These are phyloP conservation scores for Oceanodroma leucorhoa DNA, from an alignment of 2,797 vertebrate genomes.

Conservation along the genomic window DNA sequence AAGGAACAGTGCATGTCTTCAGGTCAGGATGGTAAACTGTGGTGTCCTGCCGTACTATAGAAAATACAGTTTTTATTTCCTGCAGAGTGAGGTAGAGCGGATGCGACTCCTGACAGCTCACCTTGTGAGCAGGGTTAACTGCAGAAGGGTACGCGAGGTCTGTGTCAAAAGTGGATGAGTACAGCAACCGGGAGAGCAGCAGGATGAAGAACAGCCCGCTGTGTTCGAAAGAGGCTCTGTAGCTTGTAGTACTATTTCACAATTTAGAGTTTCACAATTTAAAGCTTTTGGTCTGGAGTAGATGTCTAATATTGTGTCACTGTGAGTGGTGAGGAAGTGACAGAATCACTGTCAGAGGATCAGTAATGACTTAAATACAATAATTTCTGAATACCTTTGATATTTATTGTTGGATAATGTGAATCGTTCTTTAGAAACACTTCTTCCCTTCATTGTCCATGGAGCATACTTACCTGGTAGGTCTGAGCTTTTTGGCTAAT, in stretches of 20 bases:
- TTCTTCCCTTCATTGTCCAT: neutral
- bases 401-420: neutral
- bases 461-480: neutral
- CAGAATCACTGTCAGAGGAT: neutral
- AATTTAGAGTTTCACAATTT: neutral
- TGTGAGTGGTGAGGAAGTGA: neutral
- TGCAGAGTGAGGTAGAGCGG: neutral
- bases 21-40: neutral
- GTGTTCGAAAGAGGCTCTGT: neutral
- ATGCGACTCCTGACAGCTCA: neutral
- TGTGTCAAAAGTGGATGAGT: neutral
- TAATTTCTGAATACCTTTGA: neutral
- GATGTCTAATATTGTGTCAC: neutral
- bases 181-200: neutral
- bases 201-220: neutral
- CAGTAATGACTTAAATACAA: neutral
- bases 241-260: neutral
- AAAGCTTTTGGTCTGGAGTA: neutral
- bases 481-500: neutral
- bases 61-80: slow-evolving; percentile 5
- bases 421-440: neutral
- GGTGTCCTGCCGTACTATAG: neutral
- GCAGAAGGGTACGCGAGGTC: neutral
- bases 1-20: neutral
- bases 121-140: neutral